Conservation (phyloP, 2,888 invertebrate species). For the Cartodere bifasciata region DNA sequence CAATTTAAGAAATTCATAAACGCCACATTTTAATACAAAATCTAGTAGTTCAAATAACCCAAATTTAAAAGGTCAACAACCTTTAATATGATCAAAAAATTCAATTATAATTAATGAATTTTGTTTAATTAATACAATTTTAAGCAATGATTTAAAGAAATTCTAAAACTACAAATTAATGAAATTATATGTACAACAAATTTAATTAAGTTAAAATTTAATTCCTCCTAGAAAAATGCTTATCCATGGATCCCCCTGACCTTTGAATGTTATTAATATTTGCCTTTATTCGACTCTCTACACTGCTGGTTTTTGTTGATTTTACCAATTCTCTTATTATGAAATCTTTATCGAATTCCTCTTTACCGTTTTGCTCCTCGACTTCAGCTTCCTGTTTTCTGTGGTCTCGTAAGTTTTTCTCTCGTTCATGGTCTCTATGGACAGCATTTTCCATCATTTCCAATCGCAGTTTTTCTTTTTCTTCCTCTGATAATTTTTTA, state of each 20-base stretch:
- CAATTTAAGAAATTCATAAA: no score
- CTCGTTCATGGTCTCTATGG: slow-evolving; percentile 54
- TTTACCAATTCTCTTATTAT: slow-evolving; percentile 49
- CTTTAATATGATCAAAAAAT: no score
- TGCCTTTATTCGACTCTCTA: slow-evolving; percentile 74
- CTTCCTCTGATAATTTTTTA: slow-evolving; percentile 43
- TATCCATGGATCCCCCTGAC: slow-evolving; percentile 64
- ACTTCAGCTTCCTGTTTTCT: slow-evolving; percentile 36
- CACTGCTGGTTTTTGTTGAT: slow-evolving; percentile 52
- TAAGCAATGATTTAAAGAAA: no score
- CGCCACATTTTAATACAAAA: no score
- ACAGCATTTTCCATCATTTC: slow-evolving; percentile 79
- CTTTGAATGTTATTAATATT: slow-evolving; percentile 86
- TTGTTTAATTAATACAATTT: no score
- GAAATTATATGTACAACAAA: no score
- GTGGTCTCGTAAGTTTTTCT: slow-evolving; percentile 44
- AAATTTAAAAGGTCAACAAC: no score
- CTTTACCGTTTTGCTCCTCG: slow-evolving; percentile 35
- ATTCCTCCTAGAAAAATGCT: slow-evolving; percentile 83
- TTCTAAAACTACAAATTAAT: no score
- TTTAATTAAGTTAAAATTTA: no score
- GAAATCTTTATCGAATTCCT: slow-evolving; percentile 42
- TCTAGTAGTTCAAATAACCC: no score
- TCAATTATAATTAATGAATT: no score
- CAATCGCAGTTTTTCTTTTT: slow-evolving; percentile 54